Base-by-base conservation (phyloP, 2,888 invertebrate species). In the Papilio elwesi region DNA sequence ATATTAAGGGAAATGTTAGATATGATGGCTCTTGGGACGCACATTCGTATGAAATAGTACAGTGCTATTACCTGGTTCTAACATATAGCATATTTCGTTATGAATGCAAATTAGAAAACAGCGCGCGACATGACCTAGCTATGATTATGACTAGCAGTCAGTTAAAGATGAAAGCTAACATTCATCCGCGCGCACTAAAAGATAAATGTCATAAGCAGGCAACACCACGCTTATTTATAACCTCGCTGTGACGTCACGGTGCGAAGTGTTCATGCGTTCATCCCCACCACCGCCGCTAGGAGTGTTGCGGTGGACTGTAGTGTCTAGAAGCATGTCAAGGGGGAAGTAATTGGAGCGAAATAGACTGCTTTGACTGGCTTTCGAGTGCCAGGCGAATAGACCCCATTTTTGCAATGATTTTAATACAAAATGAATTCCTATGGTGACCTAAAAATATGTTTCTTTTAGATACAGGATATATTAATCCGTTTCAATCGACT, bases 311-410 rank as follows among this genome's bases (percentile, higher is more conserved):
- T 69, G 65, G 73, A 57, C 76, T 74, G 76, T 76, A 76, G 77
- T 70, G 76, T 68, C 68, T 38, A 75, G 75, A 76, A 77, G 70
- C 74, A 74, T 78, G 81, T 81, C 81, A 79, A 81, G 81, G 74
- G 69, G 71, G 76, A 74, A 76, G 78, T 78, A 78, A 77, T 76
- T 80, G 77, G 78, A 77, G 77, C 77, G 75, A 73, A 76, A 74
- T 74, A 68, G 74, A 75, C 73, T 52, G 67, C 68, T 74, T 70
- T 59, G 65, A 70, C 72, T 74, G 74, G 73, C 70, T 65, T 16
- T 8, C 38, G 66, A 70, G 70, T 48, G 53, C 12, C 52, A 13
- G 9, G 53, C 13, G 16, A 47, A 43, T 52, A 43, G 52, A 59
- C 13, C 63, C 16, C 9, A 62, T 52, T 16, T 26, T 38, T 12